Evolutionary conservation across 64 coral and sea anemone genomes (phyloP).

Genomic region (Stichodactyla helianthus): DNA sequence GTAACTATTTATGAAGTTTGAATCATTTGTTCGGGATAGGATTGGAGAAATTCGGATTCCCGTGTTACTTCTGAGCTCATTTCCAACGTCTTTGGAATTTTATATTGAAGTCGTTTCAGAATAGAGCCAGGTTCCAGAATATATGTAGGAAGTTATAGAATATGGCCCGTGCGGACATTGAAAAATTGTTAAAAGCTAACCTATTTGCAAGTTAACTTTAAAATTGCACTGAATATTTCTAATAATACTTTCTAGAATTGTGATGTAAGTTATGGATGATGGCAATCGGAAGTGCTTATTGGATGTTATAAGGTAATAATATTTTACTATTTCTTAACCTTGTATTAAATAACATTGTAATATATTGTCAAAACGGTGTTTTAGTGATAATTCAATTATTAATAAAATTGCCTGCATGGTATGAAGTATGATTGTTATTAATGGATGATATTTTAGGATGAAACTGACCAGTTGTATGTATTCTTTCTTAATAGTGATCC

Average conservation of each 20-base stretch:
- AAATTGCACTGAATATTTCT: not conserved
- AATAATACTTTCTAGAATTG: conserved; percentile 8
- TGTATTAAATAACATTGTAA: not conserved
- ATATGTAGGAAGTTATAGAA: not conserved
- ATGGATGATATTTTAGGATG: not conserved
- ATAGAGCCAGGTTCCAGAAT: conserved; percentile 7
- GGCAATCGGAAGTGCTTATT: conserved; percentile 68
- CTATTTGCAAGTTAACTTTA: not conserved
- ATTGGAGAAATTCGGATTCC: not conserved
- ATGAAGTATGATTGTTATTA: not conserved
- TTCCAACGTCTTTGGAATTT: not conserved
- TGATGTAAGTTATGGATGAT: conserved; percentile 74
- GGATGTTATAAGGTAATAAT: conserved; percentile 86
- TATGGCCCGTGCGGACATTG: not conserved
- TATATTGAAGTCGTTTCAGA: conserved; percentile 8
- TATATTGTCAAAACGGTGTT: too few species aligned
- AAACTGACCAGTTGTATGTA: not conserved
- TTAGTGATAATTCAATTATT: not conserved
- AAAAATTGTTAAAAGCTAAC: not conserved
- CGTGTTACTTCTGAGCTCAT: not conserved
- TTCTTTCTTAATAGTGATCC: conserved; percentile 65
- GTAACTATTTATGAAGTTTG: not conserved
- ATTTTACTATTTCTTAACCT: not conserved
- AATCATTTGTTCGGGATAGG: not conserved
- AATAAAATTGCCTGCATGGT: not conserved